Base-by-base conservation (phyloP, 2,113 vertebrate species). In the Dromiciops gliroides region DNA sequence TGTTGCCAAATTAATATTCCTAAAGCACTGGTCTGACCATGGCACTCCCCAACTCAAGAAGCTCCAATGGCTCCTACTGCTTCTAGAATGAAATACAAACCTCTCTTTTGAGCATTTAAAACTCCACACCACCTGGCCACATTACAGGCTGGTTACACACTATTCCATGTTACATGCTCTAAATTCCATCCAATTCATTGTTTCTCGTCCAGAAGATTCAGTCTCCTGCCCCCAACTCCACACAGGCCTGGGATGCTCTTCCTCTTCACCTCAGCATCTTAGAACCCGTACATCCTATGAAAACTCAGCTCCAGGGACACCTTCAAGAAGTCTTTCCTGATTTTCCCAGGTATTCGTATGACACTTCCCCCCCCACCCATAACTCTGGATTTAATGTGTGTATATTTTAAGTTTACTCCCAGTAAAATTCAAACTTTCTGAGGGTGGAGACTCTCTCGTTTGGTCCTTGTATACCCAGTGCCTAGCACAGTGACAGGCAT, bases 351-450 rank as follows among this genome's bases (percentile, higher is more conserved):
- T 44, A n/a, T 83, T 75, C 44, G 22, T 7, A 83, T 83, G 3
- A 10, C 19, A 8, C n/a, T 2, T 44, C n/a, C 6, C n/a, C 6
- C n/a, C 19, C n/a, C 0, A 0, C 67, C 37, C 37, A 83, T 44
- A 83, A 83, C 67, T 83, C 8, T 44, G n/a, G 56, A 52, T 51
- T 95, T 93, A 91, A 67, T 48, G 11, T 90, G 22, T 53, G 50
- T 89, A 75, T 92, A 90, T 90, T 50, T 96, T 90, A 50, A 49
- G 56, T 92, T 97, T 67, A 89, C 60, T 91, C 90, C n/a, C 83
- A 83, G 19, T 8, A 95, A 88, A 92, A 50, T 93, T 93, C 91
- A 94, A 94, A n/a, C 90, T 95, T 31, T 93, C 16, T 93, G 50
- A 89, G 95, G 95, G 37, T 25, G 92, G 14, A 95, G 50, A 95